Evolutionary conservation across 37 sponge, comb jelly and placozoan genomes (phyloP).

Genomic region (Beroe forskalii): DNA sequence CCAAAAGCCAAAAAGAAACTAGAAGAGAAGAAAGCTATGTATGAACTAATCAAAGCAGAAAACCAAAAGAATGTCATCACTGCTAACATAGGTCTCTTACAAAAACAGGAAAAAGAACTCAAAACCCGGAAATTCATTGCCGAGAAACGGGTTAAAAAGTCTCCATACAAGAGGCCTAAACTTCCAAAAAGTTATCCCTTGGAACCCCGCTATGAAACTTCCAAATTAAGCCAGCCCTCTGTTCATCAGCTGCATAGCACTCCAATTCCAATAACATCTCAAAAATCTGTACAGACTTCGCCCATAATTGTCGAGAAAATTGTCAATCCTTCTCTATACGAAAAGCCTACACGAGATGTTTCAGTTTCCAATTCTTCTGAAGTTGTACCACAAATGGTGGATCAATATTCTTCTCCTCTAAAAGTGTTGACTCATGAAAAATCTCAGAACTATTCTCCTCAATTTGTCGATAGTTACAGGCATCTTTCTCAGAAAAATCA

Average conservation of each 20-base stretch:
- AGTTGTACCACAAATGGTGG: not conserved
- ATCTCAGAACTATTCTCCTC: constrained; percentile 23
- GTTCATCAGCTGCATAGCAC: not conserved
- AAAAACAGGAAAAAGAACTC: not conserved
- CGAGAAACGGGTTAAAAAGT: not conserved
- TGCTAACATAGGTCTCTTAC: not conserved
- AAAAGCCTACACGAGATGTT: constrained; percentile 11
- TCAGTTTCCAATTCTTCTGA: not conserved
- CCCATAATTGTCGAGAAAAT: not conserved
- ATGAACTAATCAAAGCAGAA: constrained; percentile 1
- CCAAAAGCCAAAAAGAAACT: not conserved
- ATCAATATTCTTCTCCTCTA: constrained; percentile 31
- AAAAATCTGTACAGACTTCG: not conserved
- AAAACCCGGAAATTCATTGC: not conserved
- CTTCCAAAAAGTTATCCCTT: constrained; percentile 14
- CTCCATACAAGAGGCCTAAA: not conserved
- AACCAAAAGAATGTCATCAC: not conserved
- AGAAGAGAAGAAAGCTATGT: constrained; percentile 21
- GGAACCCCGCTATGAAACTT: not conserved
- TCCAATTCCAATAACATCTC: not conserved
- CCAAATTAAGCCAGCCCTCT: not conserved
- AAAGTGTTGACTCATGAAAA: constrained; percentile 5
- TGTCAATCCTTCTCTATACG: not conserved
- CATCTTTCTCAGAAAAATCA: not conserved
- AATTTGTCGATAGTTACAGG: not conserved